Evolutionary conservation across 1,140 invertebrate species (phyloP).

Genomic region (Scaptomyza graminum): DNA sequence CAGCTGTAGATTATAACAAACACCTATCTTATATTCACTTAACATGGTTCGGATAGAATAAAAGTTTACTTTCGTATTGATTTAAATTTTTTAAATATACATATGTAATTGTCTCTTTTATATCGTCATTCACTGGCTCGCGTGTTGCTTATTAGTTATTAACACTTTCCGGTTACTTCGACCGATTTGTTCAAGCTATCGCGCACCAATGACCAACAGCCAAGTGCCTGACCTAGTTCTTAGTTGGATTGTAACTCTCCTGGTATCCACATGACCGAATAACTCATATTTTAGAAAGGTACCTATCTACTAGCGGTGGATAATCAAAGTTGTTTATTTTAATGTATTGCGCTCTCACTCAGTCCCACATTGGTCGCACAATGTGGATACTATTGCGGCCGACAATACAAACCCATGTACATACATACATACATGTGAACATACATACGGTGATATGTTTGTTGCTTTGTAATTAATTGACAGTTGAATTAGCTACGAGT

Average conservation of each 20-base stretch:
- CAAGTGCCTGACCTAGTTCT: constrained; percentile 15
- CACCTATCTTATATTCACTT: neutral
- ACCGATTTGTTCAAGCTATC: constrained; percentile 49
- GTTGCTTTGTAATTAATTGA: constrained; percentile 13
- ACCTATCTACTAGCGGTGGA: constrained; percentile 4
- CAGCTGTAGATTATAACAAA: neutral
- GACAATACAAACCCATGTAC: neutral
- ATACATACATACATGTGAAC: neutral
- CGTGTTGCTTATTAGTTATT: constrained; percentile 46
- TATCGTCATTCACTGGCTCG: constrained; percentile 33
- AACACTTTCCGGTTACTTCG: constrained; percentile 38
- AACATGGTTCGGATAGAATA: neutral
- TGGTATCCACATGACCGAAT: neutral
- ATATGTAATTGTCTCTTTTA: constrained; percentile 8
- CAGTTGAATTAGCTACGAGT: constrained; percentile 4
- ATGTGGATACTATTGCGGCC: neutral
- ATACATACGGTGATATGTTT: neutral
- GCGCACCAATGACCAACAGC: constrained; percentile 62
- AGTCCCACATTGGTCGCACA: neutral
- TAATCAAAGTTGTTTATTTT: constrained; percentile 35
- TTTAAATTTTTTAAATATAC: neutral
- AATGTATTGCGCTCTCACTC: constrained; percentile 32
- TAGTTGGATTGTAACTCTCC: constrained; percentile 30
- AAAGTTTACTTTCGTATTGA: constrained; percentile 8
- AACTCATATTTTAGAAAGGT: too few species aligned